phyloP scores from a whole-genome alignment of 2,888 invertebrate genomes.

The Chalcosyrphus nemorum region DNA sequence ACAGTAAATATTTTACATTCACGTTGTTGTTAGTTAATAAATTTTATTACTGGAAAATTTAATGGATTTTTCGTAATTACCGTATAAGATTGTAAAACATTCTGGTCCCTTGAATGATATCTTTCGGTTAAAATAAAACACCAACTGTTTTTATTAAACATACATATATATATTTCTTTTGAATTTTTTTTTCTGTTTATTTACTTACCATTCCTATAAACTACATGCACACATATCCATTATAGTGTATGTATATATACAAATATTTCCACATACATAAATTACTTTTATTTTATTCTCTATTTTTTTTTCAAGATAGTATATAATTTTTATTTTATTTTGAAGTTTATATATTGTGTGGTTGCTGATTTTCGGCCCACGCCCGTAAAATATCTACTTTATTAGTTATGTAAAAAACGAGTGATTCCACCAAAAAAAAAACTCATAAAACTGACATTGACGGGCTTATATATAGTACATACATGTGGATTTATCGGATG shows the following conservation, averaged over 20 bases:
- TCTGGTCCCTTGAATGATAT: too few species aligned
- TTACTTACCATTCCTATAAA: slow-evolving; percentile 58
- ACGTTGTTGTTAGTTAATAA: too few species aligned
- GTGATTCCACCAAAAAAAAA: slow-evolving; percentile 44
- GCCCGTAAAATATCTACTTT: slow-evolving; percentile 53
- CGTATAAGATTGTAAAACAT: too few species aligned
- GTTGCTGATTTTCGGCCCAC: slow-evolving; percentile 50
- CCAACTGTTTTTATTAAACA: slow-evolving; percentile 65
- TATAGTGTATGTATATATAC: slow-evolving; percentile 60
- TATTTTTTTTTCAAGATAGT: slow-evolving; percentile 42
- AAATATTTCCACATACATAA: slow-evolving; percentile 60
- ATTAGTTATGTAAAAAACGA: slow-evolving; percentile 61
- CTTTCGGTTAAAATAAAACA: too few species aligned
- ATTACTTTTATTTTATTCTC: slow-evolving; percentile 41
- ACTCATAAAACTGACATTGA: slow-evolving; percentile 44
- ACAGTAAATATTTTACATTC: too few species aligned
- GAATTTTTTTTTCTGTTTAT: slow-evolving; percentile 49
- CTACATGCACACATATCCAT: slow-evolving; percentile 64
- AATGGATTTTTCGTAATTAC: too few species aligned
- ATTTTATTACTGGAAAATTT: too few species aligned
- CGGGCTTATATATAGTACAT: slow-evolving; percentile 21
- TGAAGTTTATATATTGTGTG: slow-evolving; percentile 17
- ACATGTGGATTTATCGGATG: slow-evolving; percentile 60
- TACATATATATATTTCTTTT: slow-evolving; percentile 70
- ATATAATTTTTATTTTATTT: slow-evolving; percentile 19